These are phyloP conservation scores for Myiotriccus ornatus DNA, from an alignment of 2,797 vertebrate species.

Conservation along the genomic window DNA sequence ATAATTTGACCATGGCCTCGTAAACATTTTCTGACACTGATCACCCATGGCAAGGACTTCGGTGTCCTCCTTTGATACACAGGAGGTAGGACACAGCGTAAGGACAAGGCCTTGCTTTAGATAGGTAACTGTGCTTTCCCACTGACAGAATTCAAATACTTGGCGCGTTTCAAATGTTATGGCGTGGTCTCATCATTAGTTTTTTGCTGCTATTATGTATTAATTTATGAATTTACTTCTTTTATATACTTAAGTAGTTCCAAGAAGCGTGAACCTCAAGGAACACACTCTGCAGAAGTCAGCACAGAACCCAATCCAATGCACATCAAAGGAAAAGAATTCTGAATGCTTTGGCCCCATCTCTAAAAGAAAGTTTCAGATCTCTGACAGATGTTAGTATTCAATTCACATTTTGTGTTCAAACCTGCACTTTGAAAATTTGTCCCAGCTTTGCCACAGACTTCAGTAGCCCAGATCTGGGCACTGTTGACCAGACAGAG, in stretches of 20 bases:
- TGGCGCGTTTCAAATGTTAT: background rate
- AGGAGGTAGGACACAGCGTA: background rate
- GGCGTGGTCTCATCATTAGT: background rate
- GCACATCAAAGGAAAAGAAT: conserved; percentile 16
- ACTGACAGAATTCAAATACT: background rate
- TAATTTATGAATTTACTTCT: background rate
- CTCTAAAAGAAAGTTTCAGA: background rate
- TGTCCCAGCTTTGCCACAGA: background rate
- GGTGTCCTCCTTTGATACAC: background rate
- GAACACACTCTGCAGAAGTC: conserved; percentile 14
- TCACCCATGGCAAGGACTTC: background rate
- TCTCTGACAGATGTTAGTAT: background rate
- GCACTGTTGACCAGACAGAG: background rate
- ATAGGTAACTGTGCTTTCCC: background rate
- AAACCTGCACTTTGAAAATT: background rate
- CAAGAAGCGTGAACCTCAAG: background rate
- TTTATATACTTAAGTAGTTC: background rate
- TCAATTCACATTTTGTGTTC: background rate
- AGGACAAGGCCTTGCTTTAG: background rate
- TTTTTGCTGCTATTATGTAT: background rate
- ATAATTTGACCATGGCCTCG: background rate
- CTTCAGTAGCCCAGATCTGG: background rate
- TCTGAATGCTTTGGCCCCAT: background rate
- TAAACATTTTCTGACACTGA: background rate
- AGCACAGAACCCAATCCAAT: conserved; percentile 1